A percentile compares a stretch with the other conserved stretches of the same genome.
These are phyloP conservation scores for Clupea harengus DNA, from an alignment of 2,113 vertebrate genomes.

Conservation along the genomic window DNA sequence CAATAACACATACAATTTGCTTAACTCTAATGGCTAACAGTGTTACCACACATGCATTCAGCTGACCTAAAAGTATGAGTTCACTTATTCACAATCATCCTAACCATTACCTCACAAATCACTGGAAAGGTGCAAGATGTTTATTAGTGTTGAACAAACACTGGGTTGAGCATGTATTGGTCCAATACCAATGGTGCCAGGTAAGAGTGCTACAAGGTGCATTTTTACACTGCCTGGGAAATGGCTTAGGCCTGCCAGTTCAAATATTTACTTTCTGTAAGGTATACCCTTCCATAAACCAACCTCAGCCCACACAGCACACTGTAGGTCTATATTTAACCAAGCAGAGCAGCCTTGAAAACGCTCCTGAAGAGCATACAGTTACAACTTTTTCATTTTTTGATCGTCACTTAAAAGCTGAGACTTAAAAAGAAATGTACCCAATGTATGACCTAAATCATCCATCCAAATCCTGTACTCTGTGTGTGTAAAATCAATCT, in stretches of 20 bases:
- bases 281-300: conserved; percentile 39
- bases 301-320: background rate
- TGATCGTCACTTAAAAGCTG: background rate
- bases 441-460: background rate
- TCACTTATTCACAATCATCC: background rate
- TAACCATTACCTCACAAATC: background rate
- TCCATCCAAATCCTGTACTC: background rate
- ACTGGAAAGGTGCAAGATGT: conserved; percentile 13
- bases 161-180: conserved; percentile 22
- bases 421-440: background rate
- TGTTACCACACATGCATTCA: conserved; percentile 18
- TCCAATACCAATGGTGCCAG: background rate
- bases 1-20: background rate
- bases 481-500: background rate
- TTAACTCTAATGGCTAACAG: conserved; percentile 28
- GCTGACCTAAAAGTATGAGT: background rate
- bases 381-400: background rate
- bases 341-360: conserved; percentile 4
- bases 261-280: conserved; percentile 45
- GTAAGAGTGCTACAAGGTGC: conserved; percentile 3
- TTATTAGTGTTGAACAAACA: conserved; percentile 18
- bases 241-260: conserved; percentile 27
- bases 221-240: conserved; percentile 29
- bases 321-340: conserved; percentile 37
- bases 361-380: background rate